A percentile compares a stretch with the other conserved stretches of the same genome.
These are phyloP conservation scores for Cossypha heuglini DNA, from an alignment of 2,797 vertebrate species.

Conservation along the genomic window DNA sequence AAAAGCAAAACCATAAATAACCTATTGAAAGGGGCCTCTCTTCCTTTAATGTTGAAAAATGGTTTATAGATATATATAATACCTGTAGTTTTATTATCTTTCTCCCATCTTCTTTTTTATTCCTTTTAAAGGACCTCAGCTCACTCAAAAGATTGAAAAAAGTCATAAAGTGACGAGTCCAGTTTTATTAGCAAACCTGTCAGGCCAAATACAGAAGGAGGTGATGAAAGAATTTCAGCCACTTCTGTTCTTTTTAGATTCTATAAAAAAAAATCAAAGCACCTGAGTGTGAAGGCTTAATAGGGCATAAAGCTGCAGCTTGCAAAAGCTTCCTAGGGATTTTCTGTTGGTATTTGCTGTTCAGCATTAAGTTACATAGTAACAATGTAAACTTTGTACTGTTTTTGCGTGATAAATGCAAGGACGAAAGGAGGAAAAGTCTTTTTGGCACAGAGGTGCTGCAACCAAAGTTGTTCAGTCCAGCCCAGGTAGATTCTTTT, in stretches of 20 bases:
- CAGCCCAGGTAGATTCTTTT: background rate
- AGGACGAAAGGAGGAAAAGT: background rate
- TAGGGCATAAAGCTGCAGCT: background rate
- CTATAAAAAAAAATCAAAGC: background rate
- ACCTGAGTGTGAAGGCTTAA: background rate
- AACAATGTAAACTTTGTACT: background rate
- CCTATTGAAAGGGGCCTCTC: background rate
- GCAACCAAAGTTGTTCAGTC: background rate
- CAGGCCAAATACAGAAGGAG: background rate
- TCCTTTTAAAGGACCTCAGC: background rate
- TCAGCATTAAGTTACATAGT: background rate
- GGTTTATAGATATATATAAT: background rate
- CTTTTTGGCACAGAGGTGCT: background rate
- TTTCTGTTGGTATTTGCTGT: background rate
- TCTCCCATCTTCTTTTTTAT: background rate
- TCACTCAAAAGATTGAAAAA: background rate
- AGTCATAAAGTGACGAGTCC: background rate
- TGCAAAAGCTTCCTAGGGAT: background rate
- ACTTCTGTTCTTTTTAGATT: background rate
- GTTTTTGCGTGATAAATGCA: background rate
- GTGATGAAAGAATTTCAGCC: background rate
- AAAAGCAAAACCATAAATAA: background rate
- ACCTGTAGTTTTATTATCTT: background rate
- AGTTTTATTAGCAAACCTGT: background rate
- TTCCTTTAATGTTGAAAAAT: background rate